Percentiles rank a stretch among this genome's conserved stretches.
These are phyloP conservation scores for Macrobrachium rosenbergii DNA, from an alignment of 1,140 invertebrate genomes.

Conservation along the genomic window DNA sequence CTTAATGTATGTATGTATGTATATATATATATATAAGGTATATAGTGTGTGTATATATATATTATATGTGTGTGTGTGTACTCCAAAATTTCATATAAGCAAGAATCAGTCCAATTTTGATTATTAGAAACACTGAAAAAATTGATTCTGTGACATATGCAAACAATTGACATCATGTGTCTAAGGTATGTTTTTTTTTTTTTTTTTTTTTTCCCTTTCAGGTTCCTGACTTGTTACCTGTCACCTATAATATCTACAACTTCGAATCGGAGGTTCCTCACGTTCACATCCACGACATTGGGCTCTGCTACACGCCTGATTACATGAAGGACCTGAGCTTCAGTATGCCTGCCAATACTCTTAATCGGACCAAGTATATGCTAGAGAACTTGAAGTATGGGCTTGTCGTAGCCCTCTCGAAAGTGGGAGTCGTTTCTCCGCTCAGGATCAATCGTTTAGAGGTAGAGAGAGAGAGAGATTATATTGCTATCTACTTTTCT, in stretches of 20 bases:
- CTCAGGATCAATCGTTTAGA: constrained; percentile 49
- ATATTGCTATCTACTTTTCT: too few species aligned
- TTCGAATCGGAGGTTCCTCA: constrained; percentile 26
- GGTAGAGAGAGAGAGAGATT: constrained; percentile 22
- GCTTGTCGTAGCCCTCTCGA: neutral
- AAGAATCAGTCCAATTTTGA: too few species aligned
- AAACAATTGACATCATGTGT: neutral
- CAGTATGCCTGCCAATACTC: constrained; percentile 17
- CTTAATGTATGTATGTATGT: neutral
- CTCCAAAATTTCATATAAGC: neutral
- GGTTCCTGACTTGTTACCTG: neutral
- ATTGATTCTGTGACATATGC: too few species aligned
- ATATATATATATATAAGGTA: too few species aligned
- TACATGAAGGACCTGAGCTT: constrained; percentile 48
- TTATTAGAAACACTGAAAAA: too few species aligned
- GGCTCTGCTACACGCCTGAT: constrained; percentile 20
- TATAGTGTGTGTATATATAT: too few species aligned
- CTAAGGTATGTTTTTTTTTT: neutral
- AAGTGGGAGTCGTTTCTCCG: constrained; percentile 11
- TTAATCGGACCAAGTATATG: neutral
- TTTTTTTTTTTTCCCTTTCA: neutral
- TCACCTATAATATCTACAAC: constrained; percentile 40
- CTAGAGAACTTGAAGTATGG: constrained; percentile 47
- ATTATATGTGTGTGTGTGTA: neutral
- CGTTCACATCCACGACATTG: constrained; percentile 40